Conservation (phyloP, 2,888 invertebrate species). For the Conchocele bisecta region DNA sequence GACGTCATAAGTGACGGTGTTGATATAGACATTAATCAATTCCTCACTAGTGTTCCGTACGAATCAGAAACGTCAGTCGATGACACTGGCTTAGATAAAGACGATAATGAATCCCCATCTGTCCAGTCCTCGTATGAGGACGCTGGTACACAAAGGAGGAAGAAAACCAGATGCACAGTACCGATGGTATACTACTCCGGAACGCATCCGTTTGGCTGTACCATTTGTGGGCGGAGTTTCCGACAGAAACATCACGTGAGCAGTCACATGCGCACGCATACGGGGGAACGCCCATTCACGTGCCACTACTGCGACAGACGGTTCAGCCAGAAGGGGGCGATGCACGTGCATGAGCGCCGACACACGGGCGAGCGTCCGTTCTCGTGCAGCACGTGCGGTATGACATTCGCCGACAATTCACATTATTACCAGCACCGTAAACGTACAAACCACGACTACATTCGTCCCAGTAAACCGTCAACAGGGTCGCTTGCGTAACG, state of each 20-base stretch:
- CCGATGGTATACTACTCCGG: too few species aligned
- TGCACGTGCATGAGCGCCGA: neutral
- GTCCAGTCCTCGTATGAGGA: too few species aligned
- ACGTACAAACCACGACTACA: neutral
- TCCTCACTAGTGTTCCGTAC: too few species aligned
- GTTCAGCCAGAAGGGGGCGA: neutral
- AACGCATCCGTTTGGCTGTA: neutral
- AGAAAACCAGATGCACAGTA: too few species aligned
- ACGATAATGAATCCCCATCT: too few species aligned
- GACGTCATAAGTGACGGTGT: too few species aligned
- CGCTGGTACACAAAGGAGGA: too few species aligned
- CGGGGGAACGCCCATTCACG: neutral
- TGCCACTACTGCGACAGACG: neutral
- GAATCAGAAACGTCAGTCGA: too few species aligned
- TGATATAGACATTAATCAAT: too few species aligned
- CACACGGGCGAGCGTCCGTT: conserved; percentile 1
- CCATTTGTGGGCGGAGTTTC: neutral
- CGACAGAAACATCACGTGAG: neutral
- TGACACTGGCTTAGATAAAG: too few species aligned
- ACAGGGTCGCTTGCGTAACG: too few species aligned
- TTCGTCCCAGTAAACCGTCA: neutral
- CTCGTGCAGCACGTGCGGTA: neutral
- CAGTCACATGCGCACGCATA: conserved; percentile 2
- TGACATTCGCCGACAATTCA: neutral
- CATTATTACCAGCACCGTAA: neutral